Conservation (phyloP, 2,888 invertebrate species). For the Eupithecia abbreviata region DNA sequence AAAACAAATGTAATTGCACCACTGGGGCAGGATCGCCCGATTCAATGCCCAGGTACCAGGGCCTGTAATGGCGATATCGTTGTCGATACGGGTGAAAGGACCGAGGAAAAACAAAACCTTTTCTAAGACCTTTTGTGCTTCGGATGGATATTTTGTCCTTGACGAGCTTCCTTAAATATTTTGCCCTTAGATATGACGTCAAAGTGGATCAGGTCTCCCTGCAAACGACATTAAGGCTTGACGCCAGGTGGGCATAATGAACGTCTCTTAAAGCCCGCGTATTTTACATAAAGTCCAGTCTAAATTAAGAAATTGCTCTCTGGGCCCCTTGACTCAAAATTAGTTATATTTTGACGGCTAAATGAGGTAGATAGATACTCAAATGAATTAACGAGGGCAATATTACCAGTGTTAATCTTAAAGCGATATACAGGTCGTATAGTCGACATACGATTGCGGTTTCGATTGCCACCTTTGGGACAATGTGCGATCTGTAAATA, state of each 20-base stretch:
- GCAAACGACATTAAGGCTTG: neutral
- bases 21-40: conserved; percentile 24
- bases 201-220: neutral
- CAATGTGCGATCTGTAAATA: no score
- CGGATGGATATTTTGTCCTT: neutral
- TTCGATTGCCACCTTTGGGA: no score
- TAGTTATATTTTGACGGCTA: neutral
- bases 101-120: conserved; percentile 4
- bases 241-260: conserved; percentile 2
- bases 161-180: neutral
- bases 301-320: conserved; percentile 2
- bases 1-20: conserved; percentile 53
- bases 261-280: conserved; percentile 2
- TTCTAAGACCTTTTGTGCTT: neutral
- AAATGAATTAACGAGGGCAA: neutral
- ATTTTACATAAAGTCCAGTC: neutral
- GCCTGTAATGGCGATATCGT: conserved; percentile 7
- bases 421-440: neutral
- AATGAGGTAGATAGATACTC: neutral
- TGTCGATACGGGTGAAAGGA: conserved; percentile 9
- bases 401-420: neutral
- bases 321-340: neutral
- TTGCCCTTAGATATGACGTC: neutral
- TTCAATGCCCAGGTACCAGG: conserved; percentile 25
- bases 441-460: no score